phyloP scores from a whole-genome alignment of 2,888 invertebrate genomes.

The Nemotelus pantherinus region DNA sequence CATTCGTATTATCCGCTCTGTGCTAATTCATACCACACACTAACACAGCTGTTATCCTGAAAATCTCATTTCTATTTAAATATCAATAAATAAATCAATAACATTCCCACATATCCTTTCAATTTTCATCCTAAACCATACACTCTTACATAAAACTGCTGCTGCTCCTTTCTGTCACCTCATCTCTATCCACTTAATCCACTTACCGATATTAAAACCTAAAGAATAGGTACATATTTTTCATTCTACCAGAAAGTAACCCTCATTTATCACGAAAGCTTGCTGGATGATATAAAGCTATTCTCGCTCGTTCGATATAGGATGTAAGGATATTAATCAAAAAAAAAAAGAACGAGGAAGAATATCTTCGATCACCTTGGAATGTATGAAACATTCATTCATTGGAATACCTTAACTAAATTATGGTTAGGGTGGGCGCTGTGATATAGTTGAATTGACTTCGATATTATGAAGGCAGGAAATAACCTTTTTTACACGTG shows the following conservation, averaged over 20 bases:
- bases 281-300: slow-evolving; percentile 9
- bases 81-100: no score
- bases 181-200: background rate
- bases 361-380: slow-evolving; percentile 30
- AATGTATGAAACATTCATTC: background rate
- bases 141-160: no score
- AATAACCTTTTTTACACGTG: no score
- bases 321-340: slow-evolving; percentile 33
- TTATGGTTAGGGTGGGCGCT: background rate
- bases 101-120: background rate
- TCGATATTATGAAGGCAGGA: no score
- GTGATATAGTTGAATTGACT: no score
- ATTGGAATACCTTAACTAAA: slow-evolving; percentile 24
- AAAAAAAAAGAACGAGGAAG: background rate
- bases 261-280: slow-evolving; percentile 28
- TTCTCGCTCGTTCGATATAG: background rate
- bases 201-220: background rate
- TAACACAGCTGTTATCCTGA: no score
- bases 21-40: no score
- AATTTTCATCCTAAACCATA: no score
- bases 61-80: no score
- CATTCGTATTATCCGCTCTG: no score
- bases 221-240: background rate
- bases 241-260: slow-evolving; percentile 7
- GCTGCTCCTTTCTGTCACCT: no score